Conservation (phyloP, 2,797 vertebrate species). For the Paramormyrops hopkinsi region DNA sequence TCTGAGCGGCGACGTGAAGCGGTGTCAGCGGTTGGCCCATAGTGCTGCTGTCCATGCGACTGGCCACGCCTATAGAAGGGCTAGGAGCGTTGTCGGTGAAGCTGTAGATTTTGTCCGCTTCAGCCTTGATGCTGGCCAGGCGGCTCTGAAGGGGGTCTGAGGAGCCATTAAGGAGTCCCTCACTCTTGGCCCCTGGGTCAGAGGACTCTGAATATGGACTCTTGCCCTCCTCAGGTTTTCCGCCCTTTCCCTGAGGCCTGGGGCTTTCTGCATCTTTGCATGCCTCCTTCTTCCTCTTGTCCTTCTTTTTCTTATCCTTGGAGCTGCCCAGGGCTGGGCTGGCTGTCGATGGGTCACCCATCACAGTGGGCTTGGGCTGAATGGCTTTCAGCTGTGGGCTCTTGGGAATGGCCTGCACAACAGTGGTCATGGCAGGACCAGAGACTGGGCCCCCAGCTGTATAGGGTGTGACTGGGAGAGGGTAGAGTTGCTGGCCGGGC, state of each 20-base stretch:
- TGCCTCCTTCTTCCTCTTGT: conserved; percentile 87
- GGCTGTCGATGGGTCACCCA: conserved; percentile 70
- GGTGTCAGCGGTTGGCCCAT: conserved; percentile 82
- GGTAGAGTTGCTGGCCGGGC: conserved; percentile 80
- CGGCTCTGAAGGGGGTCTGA: conserved; percentile 92
- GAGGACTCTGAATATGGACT: conserved; percentile 79
- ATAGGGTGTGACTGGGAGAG: conserved; percentile 70
- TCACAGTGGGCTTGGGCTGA: conserved; percentile 76
- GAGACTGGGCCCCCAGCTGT: conserved; percentile 76
- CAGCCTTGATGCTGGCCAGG: conserved; percentile 94
- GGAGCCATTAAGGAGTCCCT: conserved; percentile 80
- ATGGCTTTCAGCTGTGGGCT: conserved; percentile 86
- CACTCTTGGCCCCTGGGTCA: conserved; percentile 64
- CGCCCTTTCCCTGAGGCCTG: conserved; percentile 69
- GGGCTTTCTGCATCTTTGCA: conserved; percentile 79
- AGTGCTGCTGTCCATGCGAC: conserved; percentile 77
- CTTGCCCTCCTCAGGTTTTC: conserved; percentile 75
- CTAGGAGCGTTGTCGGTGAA: conserved; percentile 96
- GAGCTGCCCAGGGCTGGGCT: conserved; percentile 72
- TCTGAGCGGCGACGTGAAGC: conserved; percentile 82
- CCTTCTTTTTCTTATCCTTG: conserved; percentile 95
- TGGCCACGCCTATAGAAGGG: conserved; percentile 84
- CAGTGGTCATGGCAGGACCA: conserved; percentile 69
- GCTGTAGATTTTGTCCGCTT: conserved; percentile 97
- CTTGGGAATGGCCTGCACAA: conserved; percentile 81